phyloP scores from a whole-genome alignment of 2,113 vertebrate species.

The Scalopus aquaticus region DNA sequence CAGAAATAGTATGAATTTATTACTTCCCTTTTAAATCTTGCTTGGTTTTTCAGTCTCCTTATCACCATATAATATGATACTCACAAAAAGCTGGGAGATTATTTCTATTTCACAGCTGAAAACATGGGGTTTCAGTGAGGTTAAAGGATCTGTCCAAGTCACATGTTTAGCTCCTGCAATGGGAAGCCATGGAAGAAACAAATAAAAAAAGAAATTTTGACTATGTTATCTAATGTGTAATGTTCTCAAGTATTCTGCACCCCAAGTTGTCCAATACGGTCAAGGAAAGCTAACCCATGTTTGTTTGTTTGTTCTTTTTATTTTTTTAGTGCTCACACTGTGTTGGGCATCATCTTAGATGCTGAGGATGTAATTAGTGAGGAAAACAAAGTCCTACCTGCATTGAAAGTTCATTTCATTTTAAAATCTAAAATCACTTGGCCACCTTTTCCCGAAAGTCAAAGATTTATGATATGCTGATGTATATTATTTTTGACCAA shows the following conservation, averaged over 20 bases:
- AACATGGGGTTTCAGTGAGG: not conserved
- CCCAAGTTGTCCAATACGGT: not conserved
- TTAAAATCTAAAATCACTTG: not conserved
- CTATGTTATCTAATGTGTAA: not conserved
- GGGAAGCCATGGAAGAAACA: not conserved
- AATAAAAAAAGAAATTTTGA: not conserved
- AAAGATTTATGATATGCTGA: not conserved
- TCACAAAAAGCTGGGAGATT: not conserved
- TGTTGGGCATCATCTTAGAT: not conserved
- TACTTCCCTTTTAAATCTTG: not conserved
- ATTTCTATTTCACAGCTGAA: not conserved
- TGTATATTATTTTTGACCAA: not conserved
- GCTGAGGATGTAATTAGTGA: not conserved
- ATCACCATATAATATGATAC: not conserved
- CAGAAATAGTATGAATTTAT: not conserved
- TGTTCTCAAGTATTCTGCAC: not conserved
- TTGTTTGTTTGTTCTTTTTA: not conserved
- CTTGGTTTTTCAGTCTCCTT: constrained; percentile 12
- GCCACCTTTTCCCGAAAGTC: not conserved
- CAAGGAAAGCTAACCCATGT: not conserved
- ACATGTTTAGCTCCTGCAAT: not conserved
- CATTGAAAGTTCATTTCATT: not conserved
- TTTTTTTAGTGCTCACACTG: not conserved
- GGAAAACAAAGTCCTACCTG: not conserved
- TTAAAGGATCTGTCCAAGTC: not conserved